Percentiles rank a stretch among this genome's conserved stretches.
These are phyloP conservation scores for Melipona bicolor DNA, from an alignment of 2,888 invertebrate genomes.

Conservation along the genomic window DNA sequence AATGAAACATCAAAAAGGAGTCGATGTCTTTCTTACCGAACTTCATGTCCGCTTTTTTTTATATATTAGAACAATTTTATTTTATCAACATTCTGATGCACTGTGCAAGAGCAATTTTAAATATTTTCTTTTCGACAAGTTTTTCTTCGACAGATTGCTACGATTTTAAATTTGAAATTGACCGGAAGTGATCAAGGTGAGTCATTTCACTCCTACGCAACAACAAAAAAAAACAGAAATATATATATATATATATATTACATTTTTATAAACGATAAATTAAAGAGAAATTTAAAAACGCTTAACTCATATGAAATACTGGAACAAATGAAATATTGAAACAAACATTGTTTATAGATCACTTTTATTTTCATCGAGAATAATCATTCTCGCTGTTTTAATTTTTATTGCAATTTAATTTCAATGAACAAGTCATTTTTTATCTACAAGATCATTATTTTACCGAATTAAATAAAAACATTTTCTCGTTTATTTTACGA, in stretches of 20 bases:
- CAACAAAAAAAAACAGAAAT: not conserved
- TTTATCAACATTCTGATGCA: not conserved
- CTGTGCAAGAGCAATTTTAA: not conserved
- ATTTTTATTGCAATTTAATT: not conserved
- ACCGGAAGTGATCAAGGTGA: conserved; percentile 26
- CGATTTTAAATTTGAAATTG: conserved; percentile 28
- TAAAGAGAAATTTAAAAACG: not conserved
- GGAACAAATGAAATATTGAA: not conserved
- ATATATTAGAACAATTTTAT: not conserved
- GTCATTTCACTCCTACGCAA: not conserved
- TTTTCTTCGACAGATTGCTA: too few relatives aligned
- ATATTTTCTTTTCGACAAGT: not conserved
- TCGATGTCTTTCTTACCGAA: not conserved
- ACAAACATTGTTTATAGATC: not conserved
- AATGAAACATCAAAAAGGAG: conserved; percentile 19
- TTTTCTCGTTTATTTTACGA: not conserved
- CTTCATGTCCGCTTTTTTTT: not conserved
- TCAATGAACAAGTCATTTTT: not conserved
- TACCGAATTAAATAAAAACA: not conserved
- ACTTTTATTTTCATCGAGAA: not conserved
- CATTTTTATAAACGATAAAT: not conserved
- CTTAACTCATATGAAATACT: not conserved
- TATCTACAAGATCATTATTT: not conserved
- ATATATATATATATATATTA: too few relatives aligned
- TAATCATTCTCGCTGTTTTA: not conserved